Base-by-base conservation (phyloP, 2,888 invertebrate species). In the Meloe dianella region DNA sequence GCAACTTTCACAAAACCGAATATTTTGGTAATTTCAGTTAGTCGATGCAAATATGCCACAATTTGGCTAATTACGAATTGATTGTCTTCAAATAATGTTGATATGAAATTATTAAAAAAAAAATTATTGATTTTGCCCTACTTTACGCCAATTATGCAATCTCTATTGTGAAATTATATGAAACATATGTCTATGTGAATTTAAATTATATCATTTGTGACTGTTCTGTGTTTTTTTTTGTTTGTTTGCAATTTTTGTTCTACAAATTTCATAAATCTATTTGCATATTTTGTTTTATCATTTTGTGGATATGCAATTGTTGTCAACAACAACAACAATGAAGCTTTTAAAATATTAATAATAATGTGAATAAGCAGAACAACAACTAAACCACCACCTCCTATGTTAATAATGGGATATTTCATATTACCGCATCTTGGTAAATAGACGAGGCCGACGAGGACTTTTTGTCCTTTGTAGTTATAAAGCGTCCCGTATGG, bases 401-500 rank as follows among this genome's bases (percentile, higher is more conserved):
- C 41, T 41, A 17, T n/a, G 41, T 41, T 41, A 17, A 41, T 41
- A 66, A 65, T 47, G 61, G 63, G 30, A 63, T 63, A 63, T 63
- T 66, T 60, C n/a, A n/a, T n/a, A n/a, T n/a, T n/a, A n/a, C n/a
- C 63, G 35, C 63, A 58, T 57, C 59, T 20, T 47, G 41, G n/a
- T 17, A n/a, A 41, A 41, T 41, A 17, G 35, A 41, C 54, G 66
- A 66, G 60, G 63, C 59, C 63, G 66, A 60, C 62, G 62, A n/a
- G 57, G n/a, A 41, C 17, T 41, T 5, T 1, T n/a, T 7, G 41
- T 41, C 8, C 3, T 41, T 41, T 41, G 17, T 41, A 66, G 66
- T 66, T 60, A 56, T 51, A 60, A 24, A 63, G 66, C 66, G 75
- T 74, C 73, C 74, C 74, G 72, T 65, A 66, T 71, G 81, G 79